Evolutionary conservation across 2,113 vertebrate species (phyloP).

Genomic region (Pimephales promelas): DNA sequence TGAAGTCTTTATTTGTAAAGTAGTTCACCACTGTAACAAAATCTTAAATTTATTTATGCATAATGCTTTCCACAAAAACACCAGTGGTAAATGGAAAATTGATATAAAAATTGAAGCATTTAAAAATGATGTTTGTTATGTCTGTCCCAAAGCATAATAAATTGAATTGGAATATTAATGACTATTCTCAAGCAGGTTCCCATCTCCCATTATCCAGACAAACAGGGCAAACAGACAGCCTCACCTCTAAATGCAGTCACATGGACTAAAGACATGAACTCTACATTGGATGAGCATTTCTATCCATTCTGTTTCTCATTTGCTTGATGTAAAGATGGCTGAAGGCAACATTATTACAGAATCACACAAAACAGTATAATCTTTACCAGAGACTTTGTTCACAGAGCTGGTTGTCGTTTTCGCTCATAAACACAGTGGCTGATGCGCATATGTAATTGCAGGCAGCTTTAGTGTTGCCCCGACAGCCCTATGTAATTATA

Average conservation of each 20-base stretch:
- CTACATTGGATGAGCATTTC: not conserved
- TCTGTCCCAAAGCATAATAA: not conserved
- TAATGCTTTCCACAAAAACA: not conserved
- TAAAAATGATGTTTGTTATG: no score
- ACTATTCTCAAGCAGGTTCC: not conserved
- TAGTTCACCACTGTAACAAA: not conserved
- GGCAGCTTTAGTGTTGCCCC: constrained; percentile 38
- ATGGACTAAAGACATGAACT: not conserved
- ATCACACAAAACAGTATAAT: not conserved
- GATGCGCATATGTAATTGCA: constrained; percentile 31
- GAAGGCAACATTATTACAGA: not conserved
- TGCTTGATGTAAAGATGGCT: not conserved
- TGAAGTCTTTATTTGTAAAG: not conserved
- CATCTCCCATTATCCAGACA: not conserved
- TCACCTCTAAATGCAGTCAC: not conserved
- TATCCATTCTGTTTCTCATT: not conserved
- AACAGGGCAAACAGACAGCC: no score
- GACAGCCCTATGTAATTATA: constrained; percentile 44
- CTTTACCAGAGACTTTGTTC: constrained; percentile 22
- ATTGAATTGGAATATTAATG: not conserved
- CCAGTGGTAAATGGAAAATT: no score
- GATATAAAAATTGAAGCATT: no score
- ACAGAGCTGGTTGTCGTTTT: not conserved
- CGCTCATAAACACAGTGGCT: constrained; percentile 11
- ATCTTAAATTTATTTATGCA: no score